Conservation (phyloP, 2,113 vertebrate species). For the Genyomyrus donnyi region DNA sequence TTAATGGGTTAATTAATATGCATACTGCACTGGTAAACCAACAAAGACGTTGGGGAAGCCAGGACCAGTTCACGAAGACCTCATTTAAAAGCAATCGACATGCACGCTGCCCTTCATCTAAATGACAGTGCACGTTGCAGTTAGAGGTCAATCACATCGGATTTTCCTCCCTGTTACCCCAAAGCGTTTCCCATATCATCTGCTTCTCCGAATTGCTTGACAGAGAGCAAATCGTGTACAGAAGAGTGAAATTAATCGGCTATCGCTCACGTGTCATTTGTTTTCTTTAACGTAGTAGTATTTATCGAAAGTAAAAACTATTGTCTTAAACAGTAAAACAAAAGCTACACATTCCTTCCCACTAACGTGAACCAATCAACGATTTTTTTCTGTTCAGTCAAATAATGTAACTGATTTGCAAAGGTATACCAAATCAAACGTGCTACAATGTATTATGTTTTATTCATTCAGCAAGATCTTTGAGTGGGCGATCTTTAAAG, state of each 20-base stretch:
- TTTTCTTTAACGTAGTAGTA: background rate
- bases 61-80: background rate
- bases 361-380: no score
- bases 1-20: background rate
- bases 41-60: background rate
- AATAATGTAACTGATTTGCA: background rate
- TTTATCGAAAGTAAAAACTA: background rate
- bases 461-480: background rate
- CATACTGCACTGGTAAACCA: background rate
- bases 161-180: no score
- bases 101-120: background rate
- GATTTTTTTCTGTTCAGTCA: background rate
- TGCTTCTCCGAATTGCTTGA: background rate
- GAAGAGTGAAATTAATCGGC: background rate
- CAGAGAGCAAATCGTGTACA: background rate
- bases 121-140: background rate
- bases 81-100: background rate
- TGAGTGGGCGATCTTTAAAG: background rate
- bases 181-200: background rate
- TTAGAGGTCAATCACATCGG: background rate
- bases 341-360: background rate
- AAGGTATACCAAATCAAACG: background rate
- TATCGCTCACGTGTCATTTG: background rate
- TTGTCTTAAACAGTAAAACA: background rate
- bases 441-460: background rate